A percentile compares a stretch with the other conserved stretches of the same genome.
These are phyloP conservation scores for Leuciscus waleckii DNA, from an alignment of 2,797 vertebrate species.

Conservation along the genomic window DNA sequence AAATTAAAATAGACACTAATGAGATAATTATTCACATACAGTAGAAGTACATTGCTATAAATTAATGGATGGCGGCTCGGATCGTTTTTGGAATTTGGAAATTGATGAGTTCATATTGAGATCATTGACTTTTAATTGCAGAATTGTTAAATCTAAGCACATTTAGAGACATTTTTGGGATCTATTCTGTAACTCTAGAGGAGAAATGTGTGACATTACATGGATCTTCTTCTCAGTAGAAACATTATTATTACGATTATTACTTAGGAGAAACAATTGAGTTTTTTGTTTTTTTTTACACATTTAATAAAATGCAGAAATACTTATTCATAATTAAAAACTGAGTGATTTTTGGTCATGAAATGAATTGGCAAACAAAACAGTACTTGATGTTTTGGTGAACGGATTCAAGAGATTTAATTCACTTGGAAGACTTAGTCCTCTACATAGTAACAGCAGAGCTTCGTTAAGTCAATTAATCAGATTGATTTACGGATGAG, in stretches of 20 bases:
- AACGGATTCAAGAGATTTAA: conserved; percentile 11
- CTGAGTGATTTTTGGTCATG: not conserved
- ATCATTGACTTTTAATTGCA: not conserved
- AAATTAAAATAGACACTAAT: not conserved
- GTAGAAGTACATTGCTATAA: not conserved
- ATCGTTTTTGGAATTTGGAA: not conserved
- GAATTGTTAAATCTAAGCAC: not conserved
- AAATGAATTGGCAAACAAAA: not conserved
- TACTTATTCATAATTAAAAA: not conserved
- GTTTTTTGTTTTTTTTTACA: not conserved
- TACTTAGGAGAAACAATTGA: not conserved
- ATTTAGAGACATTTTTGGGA: not conserved
- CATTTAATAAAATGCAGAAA: not conserved
- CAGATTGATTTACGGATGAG: conserved; percentile 41
- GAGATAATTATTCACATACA: not conserved
- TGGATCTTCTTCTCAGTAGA: not conserved
- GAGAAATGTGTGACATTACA: not conserved
- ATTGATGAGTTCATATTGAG: not conserved
- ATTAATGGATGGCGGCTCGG: not conserved
- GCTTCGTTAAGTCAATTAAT: conserved; percentile 13
- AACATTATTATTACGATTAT: not conserved
- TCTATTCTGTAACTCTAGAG: not conserved
- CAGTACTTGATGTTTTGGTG: conserved; percentile 11
- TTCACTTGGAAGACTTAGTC: conserved; percentile 18
- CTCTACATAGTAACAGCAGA: not conserved